phyloP scores from a whole-genome alignment of 2,113 vertebrate genomes.

The Platichthys stellatus region DNA sequence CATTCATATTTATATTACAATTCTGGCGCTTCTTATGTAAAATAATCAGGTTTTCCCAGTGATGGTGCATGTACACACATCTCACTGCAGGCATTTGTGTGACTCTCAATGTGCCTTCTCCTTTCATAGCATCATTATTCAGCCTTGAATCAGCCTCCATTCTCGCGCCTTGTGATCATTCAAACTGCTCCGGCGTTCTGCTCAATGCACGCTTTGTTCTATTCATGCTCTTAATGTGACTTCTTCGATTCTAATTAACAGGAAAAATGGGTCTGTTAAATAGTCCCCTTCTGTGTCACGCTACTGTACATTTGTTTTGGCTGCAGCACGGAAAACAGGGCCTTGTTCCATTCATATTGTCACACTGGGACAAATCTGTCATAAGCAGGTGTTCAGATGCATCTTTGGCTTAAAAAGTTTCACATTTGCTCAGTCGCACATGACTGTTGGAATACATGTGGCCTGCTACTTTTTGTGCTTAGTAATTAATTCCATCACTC shows the following conservation, averaged over 20 bases:
- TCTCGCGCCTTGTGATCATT: conserved; percentile 65
- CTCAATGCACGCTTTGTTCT: conserved; percentile 77
- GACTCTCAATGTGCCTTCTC: conserved; percentile 58
- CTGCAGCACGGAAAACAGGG: conserved; percentile 29
- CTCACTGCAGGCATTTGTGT: conserved; percentile 42
- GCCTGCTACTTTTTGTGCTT: background rate
- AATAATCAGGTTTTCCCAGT: background rate
- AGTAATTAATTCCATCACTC: background rate
- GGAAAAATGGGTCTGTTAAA: conserved; percentile 61
- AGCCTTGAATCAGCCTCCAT: conserved; percentile 63
- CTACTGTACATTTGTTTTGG: conserved; percentile 67
- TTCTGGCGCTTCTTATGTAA: conserved; percentile 4
- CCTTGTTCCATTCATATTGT: conserved; percentile 40
- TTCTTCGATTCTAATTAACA: conserved; percentile 73
- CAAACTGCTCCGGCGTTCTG: conserved; percentile 50
- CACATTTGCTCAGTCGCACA: background rate
- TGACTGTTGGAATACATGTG: background rate
- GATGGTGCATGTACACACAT: conserved; percentile 16
- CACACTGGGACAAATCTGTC: conserved; percentile 25
- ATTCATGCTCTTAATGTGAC: conserved; percentile 67
- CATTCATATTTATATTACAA: background rate
- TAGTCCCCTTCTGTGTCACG: conserved; percentile 48
- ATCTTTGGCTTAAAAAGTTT: background rate
- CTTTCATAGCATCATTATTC: conserved; percentile 73
- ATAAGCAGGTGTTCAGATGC: background rate